These are phyloP conservation scores for Phenganax subtilis DNA, from an alignment of 92 coral and sea anemone species.

Conservation along the genomic window DNA sequence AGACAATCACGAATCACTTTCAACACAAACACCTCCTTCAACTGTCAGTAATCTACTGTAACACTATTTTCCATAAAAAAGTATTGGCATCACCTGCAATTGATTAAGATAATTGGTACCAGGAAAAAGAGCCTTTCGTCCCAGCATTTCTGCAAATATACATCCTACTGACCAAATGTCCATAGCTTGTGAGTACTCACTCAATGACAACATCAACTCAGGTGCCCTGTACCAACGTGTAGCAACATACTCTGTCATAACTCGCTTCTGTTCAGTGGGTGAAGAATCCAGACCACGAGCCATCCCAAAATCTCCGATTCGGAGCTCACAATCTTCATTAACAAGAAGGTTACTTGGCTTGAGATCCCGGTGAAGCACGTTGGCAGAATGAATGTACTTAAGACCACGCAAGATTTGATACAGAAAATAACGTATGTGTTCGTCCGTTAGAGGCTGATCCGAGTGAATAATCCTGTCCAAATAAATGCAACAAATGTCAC, in stretches of 20 bases:
- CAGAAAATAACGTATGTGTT: conserved; percentile 85
- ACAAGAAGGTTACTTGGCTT: conserved; percentile 91
- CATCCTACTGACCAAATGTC: conserved; percentile 99
- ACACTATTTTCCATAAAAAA: neutral
- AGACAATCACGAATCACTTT: neutral
- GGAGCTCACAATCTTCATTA: conserved; percentile 80
- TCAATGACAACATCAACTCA: conserved; percentile 88
- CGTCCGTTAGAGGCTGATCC: conserved; percentile 87
- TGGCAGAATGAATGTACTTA: conserved; percentile 91
- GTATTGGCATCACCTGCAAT: conserved; percentile 62
- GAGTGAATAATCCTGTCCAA: conserved; percentile 70
- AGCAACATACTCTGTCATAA: conserved; percentile 95
- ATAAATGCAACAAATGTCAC: too few relatives aligned
- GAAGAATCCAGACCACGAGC: conserved; percentile 88
- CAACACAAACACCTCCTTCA: conserved; percentile 4
- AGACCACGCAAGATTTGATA: conserved; percentile 90
- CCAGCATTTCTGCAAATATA: conserved; percentile 97
- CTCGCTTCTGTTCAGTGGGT: conserved; percentile 86
- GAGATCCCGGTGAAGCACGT: conserved; percentile 86
- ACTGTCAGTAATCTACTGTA: neutral
- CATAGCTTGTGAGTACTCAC: conserved; percentile 86
- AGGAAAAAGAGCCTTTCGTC: conserved; percentile 83
- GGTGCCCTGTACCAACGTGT: conserved; percentile 98
- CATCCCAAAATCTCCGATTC: conserved; percentile 96
- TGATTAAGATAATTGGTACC: conserved; percentile 95